phyloP scores from a whole-genome alignment of 2,113 vertebrate species.

The Pachyramphus minor region DNA sequence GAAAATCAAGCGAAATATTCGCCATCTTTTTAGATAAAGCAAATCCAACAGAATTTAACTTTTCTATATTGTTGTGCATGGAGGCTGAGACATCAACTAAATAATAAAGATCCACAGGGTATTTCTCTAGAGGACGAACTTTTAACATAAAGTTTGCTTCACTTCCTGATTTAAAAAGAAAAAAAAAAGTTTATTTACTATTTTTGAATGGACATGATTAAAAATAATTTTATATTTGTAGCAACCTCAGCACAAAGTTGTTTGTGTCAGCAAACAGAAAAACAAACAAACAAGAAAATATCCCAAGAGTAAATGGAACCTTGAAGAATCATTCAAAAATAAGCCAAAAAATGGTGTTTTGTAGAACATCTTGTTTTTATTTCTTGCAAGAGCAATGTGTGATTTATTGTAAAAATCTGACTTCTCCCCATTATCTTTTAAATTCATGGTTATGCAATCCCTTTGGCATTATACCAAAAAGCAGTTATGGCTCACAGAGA shows the following conservation, averaged over 20 bases:
- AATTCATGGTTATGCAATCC: not conserved
- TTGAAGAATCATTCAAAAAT: not conserved
- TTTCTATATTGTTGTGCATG: constrained; percentile 94
- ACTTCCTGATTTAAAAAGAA: constrained; percentile 77
- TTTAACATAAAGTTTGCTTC: constrained; percentile 85
- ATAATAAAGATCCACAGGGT: constrained; percentile 96
- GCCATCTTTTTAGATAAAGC: constrained; percentile 90
- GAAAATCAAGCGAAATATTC: constrained; percentile 88
- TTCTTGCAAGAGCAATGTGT: not conserved
- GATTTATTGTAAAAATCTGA: not conserved
- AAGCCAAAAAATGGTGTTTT: not conserved
- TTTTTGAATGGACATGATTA: not conserved
- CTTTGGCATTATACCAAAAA: not conserved
- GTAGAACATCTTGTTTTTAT: not conserved
- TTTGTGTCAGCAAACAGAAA: not conserved
- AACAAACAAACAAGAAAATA: constrained; percentile 13
- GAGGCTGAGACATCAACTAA: constrained; percentile 97
- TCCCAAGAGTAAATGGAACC: not conserved
- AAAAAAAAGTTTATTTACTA: not conserved
- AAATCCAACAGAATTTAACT: constrained; percentile 88
- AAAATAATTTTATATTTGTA: not conserved
- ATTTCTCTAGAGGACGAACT: constrained; percentile 86
- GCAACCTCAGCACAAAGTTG: not conserved
- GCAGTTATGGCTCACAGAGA: not conserved
- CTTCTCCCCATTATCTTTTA: not conserved